Evolutionary conservation across 2,797 vertebrate genomes (phyloP).

Genomic region (Vipera ursinii): DNA sequence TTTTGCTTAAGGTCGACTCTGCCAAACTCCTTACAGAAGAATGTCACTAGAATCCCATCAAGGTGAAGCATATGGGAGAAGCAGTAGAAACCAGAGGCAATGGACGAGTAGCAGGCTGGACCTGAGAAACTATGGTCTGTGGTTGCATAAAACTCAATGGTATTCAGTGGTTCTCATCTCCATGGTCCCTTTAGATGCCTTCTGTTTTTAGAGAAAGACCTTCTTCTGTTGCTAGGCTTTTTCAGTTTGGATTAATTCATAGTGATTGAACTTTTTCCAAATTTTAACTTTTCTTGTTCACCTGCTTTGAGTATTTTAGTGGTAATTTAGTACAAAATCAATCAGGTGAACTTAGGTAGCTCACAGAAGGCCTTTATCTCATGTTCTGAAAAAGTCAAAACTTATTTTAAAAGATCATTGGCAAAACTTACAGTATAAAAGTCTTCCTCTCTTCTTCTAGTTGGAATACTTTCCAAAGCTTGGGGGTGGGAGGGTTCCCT

Average conservation of each 20-base stretch:
- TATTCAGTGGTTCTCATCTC: not conserved
- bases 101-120: constrained; percentile 7
- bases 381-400: not conserved
- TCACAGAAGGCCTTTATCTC: not conserved
- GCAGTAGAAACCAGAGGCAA: not conserved
- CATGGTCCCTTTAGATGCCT: not conserved
- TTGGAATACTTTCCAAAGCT: not conserved
- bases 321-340: not conserved
- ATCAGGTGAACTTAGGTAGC: not conserved
- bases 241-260: not conserved
- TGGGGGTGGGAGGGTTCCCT: not conserved
- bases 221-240: not conserved
- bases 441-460: not conserved
- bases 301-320: not conserved
- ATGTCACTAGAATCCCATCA: constrained; percentile 56
- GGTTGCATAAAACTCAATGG: not conserved
- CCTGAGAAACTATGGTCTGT: constrained; percentile 11
- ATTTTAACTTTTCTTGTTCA: not conserved
- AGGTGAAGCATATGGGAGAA: not conserved
- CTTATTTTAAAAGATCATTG: not conserved
- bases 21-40: constrained; percentile 74
- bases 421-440: not conserved
- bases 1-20: constrained; percentile 73
- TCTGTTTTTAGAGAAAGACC: not conserved
- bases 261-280: not conserved